A percentile compares a stretch with the other conserved stretches of the same genome.
Evolutionary conservation across 2,113 vertebrate species (phyloP).

Genomic region (Myotis brandtii): DNA sequence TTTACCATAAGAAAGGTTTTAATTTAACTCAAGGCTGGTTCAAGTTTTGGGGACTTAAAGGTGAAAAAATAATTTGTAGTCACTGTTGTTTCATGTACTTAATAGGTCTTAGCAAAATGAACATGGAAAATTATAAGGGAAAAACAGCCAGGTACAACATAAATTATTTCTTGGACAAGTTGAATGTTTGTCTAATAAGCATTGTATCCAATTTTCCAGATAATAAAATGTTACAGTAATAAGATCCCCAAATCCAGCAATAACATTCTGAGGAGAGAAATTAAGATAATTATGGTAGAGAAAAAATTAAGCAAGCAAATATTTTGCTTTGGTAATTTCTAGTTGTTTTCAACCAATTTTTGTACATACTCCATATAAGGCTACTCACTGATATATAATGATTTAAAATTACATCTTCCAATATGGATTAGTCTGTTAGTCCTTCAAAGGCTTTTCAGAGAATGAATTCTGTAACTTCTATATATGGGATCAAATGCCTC

Average conservation of each 20-base stretch:
- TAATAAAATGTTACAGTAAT: not conserved
- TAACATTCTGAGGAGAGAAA: not conserved
- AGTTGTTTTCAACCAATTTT: not conserved
- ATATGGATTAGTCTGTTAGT: not conserved
- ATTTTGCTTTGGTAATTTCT: not conserved
- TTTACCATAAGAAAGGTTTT: not conserved
- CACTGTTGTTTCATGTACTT: slow-evolving; percentile 1
- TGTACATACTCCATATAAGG: not conserved
- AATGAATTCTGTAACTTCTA: not conserved
- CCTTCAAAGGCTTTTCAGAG: not conserved
- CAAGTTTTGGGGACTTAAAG: not conserved
- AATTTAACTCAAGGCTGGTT: not conserved
- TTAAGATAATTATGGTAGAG: not conserved
- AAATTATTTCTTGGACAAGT: not conserved
- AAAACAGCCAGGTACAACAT: not conserved
- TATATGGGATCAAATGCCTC: not conserved
- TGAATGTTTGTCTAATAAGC: not conserved
- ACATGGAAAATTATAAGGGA: not conserved
- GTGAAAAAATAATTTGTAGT: not conserved
- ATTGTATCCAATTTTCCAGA: not conserved
- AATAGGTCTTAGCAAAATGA: not conserved
- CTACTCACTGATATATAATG: not conserved
- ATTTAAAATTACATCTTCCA: not conserved
- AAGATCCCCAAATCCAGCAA: not conserved
- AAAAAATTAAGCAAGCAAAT: not conserved